Evolutionary conservation across 2,888 invertebrate species (phyloP), one percentile per base, ranked within the genome.

Genomic region (Chelonus formosanus): DNA sequence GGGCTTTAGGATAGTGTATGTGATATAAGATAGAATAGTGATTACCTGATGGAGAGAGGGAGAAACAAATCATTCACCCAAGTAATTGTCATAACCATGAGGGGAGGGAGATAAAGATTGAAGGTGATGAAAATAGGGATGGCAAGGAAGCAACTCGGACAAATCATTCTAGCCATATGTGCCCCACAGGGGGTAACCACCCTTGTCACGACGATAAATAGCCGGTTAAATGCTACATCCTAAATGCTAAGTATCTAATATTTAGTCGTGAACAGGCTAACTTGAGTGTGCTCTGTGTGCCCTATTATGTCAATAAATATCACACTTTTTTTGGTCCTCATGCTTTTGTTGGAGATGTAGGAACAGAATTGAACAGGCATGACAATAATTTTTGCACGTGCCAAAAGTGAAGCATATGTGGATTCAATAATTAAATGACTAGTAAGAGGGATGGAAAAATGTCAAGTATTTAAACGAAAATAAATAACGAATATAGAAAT

Each of bases 161-260:
- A 75, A 77, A 76, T 78, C 73, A 72, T 74, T 72, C 66, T 72
- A 73, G 73, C 79, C 82, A 81, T 82, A 82, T 82, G 82, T 73
- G 80, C 78, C 66, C 77, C 71, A 72, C 75, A 73, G 79, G 66
- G 76, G 79, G 77, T 74, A 74, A 78, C 73, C 73, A 74, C 72
- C 74, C 75, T 73, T 75, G 74, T 70, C 72, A 61, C 69, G 62
- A 71, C 71, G 70, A 73, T 73, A 76, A 76, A 76, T 76, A 72
- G 70, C 70, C 72, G 71, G 73, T 73, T 79, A 78, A 78, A 76
- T 72, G 75, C 72, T 74, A 70, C 71, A 71, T 71, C 67, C 73
- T 71, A 74, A 75, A 76, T 76, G 71, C 73, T 73, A 71, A 74
- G 72, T 67, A 67, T 70, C 70, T 62, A 70, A 69, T 70, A 65